phyloP scores from a whole-genome alignment of 2,888 invertebrate species.

The Bombylius major region DNA sequence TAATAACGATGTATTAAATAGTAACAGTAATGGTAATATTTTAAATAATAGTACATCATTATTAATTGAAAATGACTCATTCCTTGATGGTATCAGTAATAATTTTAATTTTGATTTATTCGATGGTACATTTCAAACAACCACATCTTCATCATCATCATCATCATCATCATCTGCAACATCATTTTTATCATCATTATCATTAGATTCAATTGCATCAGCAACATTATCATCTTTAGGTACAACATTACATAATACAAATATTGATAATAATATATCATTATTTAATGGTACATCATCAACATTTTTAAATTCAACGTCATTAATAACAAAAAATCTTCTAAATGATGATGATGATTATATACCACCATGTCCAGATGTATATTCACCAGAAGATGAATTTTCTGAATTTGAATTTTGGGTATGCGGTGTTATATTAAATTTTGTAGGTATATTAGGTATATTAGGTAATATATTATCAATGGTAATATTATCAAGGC shows the following conservation, averaged over 20 bases:
- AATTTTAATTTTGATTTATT: not conserved
- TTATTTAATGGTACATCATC: not conserved
- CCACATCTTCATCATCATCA: not conserved
- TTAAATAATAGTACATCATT: not conserved
- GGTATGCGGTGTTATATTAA: constrained; percentile 69
- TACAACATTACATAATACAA: not conserved
- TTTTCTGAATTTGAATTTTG: constrained; percentile 59
- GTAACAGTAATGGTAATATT: not conserved
- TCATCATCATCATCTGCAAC: not conserved
- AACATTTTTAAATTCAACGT: not conserved
- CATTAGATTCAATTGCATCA: not conserved
- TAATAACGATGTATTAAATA: not conserved
- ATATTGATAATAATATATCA: not conserved
- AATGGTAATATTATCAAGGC: constrained; percentile 79
- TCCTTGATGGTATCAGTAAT: not conserved
- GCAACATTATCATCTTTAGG: not conserved
- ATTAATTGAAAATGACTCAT: not conserved
- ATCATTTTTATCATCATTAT: not conserved
- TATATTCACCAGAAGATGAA: constrained; percentile 23
- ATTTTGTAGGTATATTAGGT: constrained; percentile 68
- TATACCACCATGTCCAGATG: constrained; percentile 5
- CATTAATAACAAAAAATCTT: not conserved
- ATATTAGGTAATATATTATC: constrained; percentile 83
- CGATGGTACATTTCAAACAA: not conserved
- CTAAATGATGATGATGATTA: not conserved